phyloP scores from a whole-genome alignment of 2,797 vertebrate species.

The Takifugu ocellatus region DNA sequence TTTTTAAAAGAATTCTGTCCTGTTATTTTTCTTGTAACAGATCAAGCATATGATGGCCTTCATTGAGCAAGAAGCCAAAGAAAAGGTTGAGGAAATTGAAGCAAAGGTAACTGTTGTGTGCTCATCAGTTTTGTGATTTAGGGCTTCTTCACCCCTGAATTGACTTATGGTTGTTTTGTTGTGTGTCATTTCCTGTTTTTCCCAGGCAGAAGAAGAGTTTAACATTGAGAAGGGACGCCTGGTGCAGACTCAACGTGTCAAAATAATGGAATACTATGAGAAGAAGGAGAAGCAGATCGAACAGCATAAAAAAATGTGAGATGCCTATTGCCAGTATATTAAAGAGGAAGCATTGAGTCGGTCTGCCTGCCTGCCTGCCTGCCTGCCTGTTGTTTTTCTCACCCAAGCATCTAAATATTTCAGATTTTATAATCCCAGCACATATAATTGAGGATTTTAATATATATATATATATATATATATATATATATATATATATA shows the following conservation, averaged over 20 bases:
- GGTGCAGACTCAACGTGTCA: constrained; percentile 92
- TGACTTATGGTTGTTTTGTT: neutral
- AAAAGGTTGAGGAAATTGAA: constrained; percentile 97
- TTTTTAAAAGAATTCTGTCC: neutral
- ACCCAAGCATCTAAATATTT: too few relatives aligned
- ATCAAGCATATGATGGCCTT: constrained; percentile 99
- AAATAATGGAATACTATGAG: constrained; percentile 95
- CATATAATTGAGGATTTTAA: too few relatives aligned
- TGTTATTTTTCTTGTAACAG: constrained; percentile 60
- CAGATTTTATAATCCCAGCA: too few relatives aligned
- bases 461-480: too few relatives aligned
- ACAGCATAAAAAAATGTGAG: constrained; percentile 98
- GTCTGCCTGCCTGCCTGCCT: neutral
- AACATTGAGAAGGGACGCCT: constrained; percentile 95
- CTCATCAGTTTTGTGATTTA: constrained; percentile 7
- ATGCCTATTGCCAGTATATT: neutral
- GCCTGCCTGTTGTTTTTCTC: too few relatives aligned
- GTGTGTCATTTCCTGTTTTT: constrained; percentile 6
- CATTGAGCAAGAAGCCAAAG: constrained; percentile 95
- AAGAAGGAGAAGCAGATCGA: constrained; percentile 99
- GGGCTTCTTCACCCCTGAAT: too few relatives aligned
- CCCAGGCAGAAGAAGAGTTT: constrained; percentile 93
- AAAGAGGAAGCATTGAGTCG: neutral
- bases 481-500: too few relatives aligned
- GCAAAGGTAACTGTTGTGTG: constrained; percentile 82